A percentile compares a stretch with the other conserved stretches of the same genome.
Conservation (phyloP, 2,797 vertebrate species). For the Manis pentadactyla region DNA sequence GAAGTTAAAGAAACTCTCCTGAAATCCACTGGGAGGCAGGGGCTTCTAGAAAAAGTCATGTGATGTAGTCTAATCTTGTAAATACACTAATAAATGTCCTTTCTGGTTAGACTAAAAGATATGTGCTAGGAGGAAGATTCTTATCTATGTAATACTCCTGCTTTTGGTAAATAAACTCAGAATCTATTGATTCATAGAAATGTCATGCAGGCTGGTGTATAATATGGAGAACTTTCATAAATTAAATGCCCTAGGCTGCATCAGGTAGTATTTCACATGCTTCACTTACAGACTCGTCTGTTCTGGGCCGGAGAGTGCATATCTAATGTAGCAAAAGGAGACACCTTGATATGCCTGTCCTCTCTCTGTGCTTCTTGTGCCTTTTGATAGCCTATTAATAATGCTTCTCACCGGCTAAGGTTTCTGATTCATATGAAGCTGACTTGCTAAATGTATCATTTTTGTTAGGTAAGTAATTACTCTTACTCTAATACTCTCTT, state of each 20-base stretch:
- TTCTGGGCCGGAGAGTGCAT: neutral
- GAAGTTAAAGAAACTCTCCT: neutral
- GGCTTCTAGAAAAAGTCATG: neutral
- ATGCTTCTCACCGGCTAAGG: neutral
- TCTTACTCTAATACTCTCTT: neutral
- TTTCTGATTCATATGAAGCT: neutral
- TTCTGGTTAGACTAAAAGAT: neutral
- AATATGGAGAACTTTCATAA: conserved; percentile 10
- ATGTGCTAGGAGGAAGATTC: neutral
- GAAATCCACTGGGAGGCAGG: neutral
- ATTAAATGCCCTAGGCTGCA: neutral
- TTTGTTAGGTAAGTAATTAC: neutral
- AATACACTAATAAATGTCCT: neutral
- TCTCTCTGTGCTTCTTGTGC: neutral
- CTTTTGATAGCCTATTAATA: neutral
- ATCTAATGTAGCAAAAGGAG: neutral
- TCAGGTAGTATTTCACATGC: neutral
- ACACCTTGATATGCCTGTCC: rapidly evolving
- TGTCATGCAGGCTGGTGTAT: neutral
- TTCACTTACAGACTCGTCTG: neutral
- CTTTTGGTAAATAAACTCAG: conserved; percentile 33
- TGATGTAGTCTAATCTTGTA: neutral
- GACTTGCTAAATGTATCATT: neutral
- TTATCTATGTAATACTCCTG: neutral
- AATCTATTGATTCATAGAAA: neutral